A percentile compares a stretch with the other conserved stretches of the same genome.
These are phyloP conservation scores for Microchrysa polita DNA, from an alignment of 2,888 invertebrate species.

Conservation along the genomic window DNA sequence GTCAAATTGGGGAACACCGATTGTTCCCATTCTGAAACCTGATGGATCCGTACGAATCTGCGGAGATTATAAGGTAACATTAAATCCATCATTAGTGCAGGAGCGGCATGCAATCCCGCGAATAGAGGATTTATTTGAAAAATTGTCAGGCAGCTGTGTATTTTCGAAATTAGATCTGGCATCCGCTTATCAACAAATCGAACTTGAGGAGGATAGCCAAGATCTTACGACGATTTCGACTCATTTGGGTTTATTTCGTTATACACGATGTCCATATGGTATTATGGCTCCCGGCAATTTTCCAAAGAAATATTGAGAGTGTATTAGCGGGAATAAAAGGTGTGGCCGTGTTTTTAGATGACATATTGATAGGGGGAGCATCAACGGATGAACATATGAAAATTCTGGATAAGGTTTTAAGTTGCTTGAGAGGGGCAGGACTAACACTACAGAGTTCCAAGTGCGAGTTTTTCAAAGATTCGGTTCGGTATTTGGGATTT, in stretches of 20 bases:
- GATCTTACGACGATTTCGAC: slow-evolving; percentile 12
- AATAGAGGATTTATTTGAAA: slow-evolving; percentile 34
- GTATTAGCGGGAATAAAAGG: slow-evolving; percentile 54
- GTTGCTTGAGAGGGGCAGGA: slow-evolving; percentile 53
- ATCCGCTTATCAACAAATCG: slow-evolving; percentile 33
- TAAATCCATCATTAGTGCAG: slow-evolving; percentile 13
- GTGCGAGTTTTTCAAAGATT: no score
- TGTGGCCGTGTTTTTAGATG: slow-evolving; percentile 55
- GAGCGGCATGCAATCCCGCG: slow-evolving; percentile 25
- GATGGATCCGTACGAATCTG: slow-evolving; percentile 51
- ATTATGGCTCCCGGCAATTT: slow-evolving; percentile 24
- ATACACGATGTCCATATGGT: slow-evolving; percentile 31
- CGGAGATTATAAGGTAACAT: slow-evolving; percentile 37
- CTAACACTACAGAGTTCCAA: slow-evolving; percentile 54
- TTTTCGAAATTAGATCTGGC: slow-evolving; percentile 32
- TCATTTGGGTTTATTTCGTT: slow-evolving; percentile 16
- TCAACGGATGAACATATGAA: slow-evolving; percentile 51
- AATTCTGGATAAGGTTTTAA: slow-evolving; percentile 53
- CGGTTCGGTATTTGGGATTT: no score
- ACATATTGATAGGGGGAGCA: slow-evolving; percentile 55
- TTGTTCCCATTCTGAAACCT: slow-evolving; percentile 56
- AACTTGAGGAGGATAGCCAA: slow-evolving; percentile 19
- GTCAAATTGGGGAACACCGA: slow-evolving; percentile 55
- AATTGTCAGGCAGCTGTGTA: slow-evolving; percentile 7
- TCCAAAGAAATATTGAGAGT: slow-evolving; percentile 27